phyloP scores from a whole-genome alignment of 2,888 invertebrate species.

The Ferdinandea cuprea region DNA sequence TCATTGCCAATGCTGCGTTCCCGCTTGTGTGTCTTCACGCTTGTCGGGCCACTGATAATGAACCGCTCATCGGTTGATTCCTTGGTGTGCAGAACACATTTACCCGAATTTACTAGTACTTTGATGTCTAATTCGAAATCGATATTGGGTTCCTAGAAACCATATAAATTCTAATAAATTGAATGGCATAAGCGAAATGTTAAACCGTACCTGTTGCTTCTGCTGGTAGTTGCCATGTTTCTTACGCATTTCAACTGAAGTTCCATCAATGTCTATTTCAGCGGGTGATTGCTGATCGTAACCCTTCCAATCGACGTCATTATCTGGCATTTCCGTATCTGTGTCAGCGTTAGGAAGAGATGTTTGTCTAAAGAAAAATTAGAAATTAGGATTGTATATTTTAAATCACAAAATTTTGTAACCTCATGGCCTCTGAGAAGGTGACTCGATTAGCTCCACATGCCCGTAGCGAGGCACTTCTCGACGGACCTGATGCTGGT shows the following conservation, averaged over 20 bases:
- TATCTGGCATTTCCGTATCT: slow-evolving; percentile 86
- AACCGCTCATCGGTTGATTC: slow-evolving; percentile 87
- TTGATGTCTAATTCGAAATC: slow-evolving; percentile 98
- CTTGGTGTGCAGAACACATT: slow-evolving; percentile 97
- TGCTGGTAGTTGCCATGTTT: slow-evolving; percentile 83
- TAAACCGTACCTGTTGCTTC: slow-evolving; percentile 78
- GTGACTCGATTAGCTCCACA: slow-evolving; percentile 83
- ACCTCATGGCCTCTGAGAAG: slow-evolving; percentile 82
- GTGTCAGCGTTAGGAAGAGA: slow-evolving; percentile 90
- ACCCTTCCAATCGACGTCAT: slow-evolving; percentile 80
- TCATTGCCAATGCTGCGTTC: slow-evolving; percentile 82
- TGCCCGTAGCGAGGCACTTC: slow-evolving; percentile 88
- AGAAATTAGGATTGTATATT: neutral
- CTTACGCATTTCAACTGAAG: slow-evolving; percentile 86
- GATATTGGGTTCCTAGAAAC: slow-evolving; percentile 92
- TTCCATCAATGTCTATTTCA: slow-evolving; percentile 86
- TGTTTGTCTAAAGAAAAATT: slow-evolving; percentile 85
- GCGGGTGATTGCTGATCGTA: slow-evolving; percentile 79
- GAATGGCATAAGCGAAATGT: neutral
- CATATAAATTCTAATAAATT: neutral
- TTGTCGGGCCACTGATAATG: slow-evolving; percentile 84
- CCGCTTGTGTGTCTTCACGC: slow-evolving; percentile 81
- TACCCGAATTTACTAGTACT: slow-evolving; percentile 97
- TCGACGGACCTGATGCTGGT: slow-evolving; percentile 88
- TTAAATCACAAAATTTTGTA: neutral